These are phyloP conservation scores for Hepsetus odoe DNA, from an alignment of 2,113 vertebrate genomes.

Conservation along the genomic window DNA sequence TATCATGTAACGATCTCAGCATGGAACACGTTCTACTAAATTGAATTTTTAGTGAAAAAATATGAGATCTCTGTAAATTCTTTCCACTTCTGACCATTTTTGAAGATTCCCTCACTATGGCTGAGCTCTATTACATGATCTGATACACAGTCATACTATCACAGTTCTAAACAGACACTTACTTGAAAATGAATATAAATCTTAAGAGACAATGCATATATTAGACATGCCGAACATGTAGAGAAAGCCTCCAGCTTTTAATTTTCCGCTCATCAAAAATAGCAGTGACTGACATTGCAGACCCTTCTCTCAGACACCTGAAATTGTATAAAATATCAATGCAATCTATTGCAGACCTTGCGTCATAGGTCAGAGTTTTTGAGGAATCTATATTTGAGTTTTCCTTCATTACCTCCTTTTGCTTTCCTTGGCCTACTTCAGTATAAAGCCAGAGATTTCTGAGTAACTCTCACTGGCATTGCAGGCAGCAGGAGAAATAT, in stretches of 20 bases:
- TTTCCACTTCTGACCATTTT: neutral
- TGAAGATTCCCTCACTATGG: neutral
- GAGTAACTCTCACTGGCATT: constrained; percentile 36
- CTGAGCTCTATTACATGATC: neutral
- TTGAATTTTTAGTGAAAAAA: neutral
- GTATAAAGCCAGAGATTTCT: constrained; percentile 44
- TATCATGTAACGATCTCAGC: neutral
- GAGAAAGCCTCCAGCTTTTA: constrained; percentile 35
- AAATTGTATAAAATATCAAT: constrained; percentile 38
- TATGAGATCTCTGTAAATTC: neutral
- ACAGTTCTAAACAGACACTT: constrained; percentile 5
- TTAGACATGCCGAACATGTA: neutral
- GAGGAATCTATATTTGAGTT: constrained; percentile 11
- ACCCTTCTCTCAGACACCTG: constrained; percentile 14
- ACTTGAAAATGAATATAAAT: neutral
- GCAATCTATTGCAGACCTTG: constrained; percentile 28
- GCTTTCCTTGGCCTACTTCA: constrained; percentile 39
- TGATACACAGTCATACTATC: neutral
- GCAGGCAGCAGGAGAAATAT: constrained; percentile 48
- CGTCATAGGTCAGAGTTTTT: constrained; percentile 18
- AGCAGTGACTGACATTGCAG: constrained; percentile 9
- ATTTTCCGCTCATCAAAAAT: constrained; percentile 11
- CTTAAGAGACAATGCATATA: constrained; percentile 1
- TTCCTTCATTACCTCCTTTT: constrained; percentile 1
- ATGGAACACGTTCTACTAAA: neutral